Evolutionary conservation across 2,797 vertebrate species (phyloP).

Genomic region (Platyrinchus mystaceus): DNA sequence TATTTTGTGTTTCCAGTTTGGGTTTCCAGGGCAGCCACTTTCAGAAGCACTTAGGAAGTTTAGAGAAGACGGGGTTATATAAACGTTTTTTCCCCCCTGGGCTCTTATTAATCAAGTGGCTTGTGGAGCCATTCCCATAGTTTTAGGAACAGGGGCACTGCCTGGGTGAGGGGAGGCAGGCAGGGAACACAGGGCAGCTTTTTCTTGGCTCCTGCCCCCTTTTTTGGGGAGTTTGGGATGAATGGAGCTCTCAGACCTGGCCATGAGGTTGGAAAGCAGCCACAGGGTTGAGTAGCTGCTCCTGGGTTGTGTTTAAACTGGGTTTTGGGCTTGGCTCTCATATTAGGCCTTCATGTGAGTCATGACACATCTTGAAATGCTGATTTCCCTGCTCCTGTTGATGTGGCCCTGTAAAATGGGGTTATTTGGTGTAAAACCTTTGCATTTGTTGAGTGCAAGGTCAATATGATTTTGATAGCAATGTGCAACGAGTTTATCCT

Average conservation of each 20-base stretch:
- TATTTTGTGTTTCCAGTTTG: conserved; percentile 81
- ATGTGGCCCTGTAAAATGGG: neutral
- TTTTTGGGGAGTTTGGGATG: neutral
- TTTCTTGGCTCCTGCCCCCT: neutral
- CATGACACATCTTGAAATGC: neutral
- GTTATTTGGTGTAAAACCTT: neutral
- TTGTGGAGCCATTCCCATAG: conserved; percentile 59
- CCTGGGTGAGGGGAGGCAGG: conserved; percentile 20
- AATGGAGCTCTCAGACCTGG: neutral
- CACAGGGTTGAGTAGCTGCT: neutral
- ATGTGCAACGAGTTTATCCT: neutral
- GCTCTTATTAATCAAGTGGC: conserved; percentile 69
- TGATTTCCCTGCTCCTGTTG: neutral
- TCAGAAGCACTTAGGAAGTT: conserved; percentile 80
- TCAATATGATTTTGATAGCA: neutral
- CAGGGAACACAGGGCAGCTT: neutral
- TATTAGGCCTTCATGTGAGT: neutral
- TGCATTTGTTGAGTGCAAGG: neutral
- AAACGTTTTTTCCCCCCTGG: conserved; percentile 66
- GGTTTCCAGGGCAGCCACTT: conserved; percentile 78
- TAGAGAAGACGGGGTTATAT: conserved; percentile 77
- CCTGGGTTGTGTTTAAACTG: neutral
- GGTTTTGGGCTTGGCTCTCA: neutral
- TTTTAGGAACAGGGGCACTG: conserved; percentile 10
- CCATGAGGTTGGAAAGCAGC: neutral